Conservation (phyloP, 1,140 invertebrate genomes). For the Lineus longissimus region DNA sequence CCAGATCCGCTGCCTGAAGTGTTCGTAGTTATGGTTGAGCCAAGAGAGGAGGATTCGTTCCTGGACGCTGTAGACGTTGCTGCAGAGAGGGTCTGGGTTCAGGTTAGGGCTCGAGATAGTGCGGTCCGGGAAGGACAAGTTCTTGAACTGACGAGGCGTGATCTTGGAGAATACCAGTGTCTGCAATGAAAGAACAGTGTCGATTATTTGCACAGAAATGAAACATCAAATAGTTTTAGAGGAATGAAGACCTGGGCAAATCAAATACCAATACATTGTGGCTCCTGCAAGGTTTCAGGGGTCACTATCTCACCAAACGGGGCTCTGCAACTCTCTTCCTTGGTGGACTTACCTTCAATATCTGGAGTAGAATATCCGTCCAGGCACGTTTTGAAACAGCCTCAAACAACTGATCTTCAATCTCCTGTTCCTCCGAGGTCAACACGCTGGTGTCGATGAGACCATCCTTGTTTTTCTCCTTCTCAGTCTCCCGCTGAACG, state of each 20-base stretch:
- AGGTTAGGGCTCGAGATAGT: slow-evolving; percentile 37
- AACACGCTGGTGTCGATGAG: slow-evolving; percentile 13
- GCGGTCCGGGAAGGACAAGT: slow-evolving; percentile 33
- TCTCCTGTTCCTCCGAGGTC: slow-evolving; percentile 27
- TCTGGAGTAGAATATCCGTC: slow-evolving; percentile 51
- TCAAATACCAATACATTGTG: not conserved
- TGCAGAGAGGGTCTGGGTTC: slow-evolving; percentile 46
- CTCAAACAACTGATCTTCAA: slow-evolving; percentile 50
- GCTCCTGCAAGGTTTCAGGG: no score
- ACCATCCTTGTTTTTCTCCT: slow-evolving; percentile 29
- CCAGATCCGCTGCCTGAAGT: slow-evolving; percentile 46
- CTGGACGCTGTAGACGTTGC: slow-evolving; percentile 48
- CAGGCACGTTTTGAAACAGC: slow-evolving; percentile 50
- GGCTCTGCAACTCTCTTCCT: not conserved
- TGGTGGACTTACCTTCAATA: slow-evolving; percentile 42
- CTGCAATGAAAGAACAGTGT: slow-evolving; percentile 25
- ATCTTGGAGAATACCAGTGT: slow-evolving; percentile 44
- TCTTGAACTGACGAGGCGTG: slow-evolving; percentile 45
- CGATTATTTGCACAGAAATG: not conserved
- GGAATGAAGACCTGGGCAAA: not conserved
- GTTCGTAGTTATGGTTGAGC: slow-evolving; percentile 52
- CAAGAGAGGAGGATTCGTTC: slow-evolving; percentile 52
- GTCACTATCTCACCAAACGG: no score
- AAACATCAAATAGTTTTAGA: no score
- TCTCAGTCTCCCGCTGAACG: slow-evolving; percentile 34